Base-by-base conservation (phyloP, 2,888 invertebrate genomes). In the Rhagophthalmus giganteus region DNA sequence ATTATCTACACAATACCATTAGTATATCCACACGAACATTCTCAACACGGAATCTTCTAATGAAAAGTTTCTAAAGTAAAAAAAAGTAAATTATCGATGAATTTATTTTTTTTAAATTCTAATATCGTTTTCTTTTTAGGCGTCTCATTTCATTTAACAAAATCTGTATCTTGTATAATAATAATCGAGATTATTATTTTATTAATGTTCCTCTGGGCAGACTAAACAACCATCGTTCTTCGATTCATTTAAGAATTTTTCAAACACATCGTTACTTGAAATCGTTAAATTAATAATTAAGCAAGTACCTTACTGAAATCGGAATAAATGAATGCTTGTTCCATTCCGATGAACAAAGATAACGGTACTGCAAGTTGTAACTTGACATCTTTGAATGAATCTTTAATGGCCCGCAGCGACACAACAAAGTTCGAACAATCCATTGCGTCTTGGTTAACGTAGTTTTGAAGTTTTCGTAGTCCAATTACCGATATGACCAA, bases 261-360 rank as follows among this genome's bases (percentile, higher is more conserved):
- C 27, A 3, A 9, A 9, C 8, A 27, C 8, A 27, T 2, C 9
- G 8, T 27, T 24, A 24, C 5, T 24, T 24, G 5, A 9, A 6
- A 30, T 20, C 7, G 7, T 20, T 20, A 20, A 20, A 20, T 20
- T 20, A 20, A 20, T 20, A 20, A 20, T 5, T 20, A 20, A 5
- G n/a, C n/a, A n/a, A 31, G 12, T 24, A 87, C 89, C 80, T 88
- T 85, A 69, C 88, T 84, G 72, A 90, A 90, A 66, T 90, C 90
- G 5, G 87, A 85, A 69, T 87, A 84, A 77, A 91, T 88, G 71
- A 90, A 90, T 59, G 88, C 90, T 75, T 90, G 90, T 71, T 90
- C 90, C 49, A 90, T 79, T 53, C 90, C 90, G 57, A 90, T 88
- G 66, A 90, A 91, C 28, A 89, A 78, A 2, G 88, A 87, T 73